Evolutionary conservation across 2,113 vertebrate genomes (phyloP), one percentile per base, ranked within the genome.

Genomic region (Lagopus muta): DNA sequence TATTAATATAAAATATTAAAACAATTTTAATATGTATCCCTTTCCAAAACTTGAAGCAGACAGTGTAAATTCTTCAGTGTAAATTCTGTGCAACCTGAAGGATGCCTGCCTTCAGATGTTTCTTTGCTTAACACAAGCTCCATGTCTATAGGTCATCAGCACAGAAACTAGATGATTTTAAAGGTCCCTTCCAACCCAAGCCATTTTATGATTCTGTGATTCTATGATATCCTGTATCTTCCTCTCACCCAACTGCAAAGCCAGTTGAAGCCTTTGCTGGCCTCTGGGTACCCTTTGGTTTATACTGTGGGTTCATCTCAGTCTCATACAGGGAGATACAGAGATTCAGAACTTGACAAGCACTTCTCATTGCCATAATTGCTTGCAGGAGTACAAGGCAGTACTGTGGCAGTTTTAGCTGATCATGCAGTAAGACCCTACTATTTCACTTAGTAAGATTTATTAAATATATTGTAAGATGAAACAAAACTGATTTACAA

Each of bases 121-220:
- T n/a, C 65, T 82, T 42, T 64, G 32, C 24, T 71, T 48, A 58
- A 73, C 24, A 16, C 28, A 91, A 78, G 47, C 10, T 74, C 8
- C 7, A 0, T 55, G 58, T 82, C 22, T 34, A 15, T 6, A 67
- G 7, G 36, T 28, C 1, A 0, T 57, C 42, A 86, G 38, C 61
- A 78, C 16, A 40, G 73, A 64, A 21, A 54, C 27, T 54, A 28
- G 27, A 54, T 54, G 50, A 54, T 54, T 28, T 54, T 54, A 54
- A 54, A 54, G 52, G 15, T 54, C 27, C 27, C 52, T 54, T 54
- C 52, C 25, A 54, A 54, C 15, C 27, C 27, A 54, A 54, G 10
- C 27, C 27, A 54, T 54, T 30, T 27, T 54, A 54, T 54, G 52
- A 30, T 54, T 54, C 52, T 17, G 13, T 50, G 24, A 28, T 17